Conservation (phyloP, 2,113 vertebrate genomes). For the Tapirus terrestris region DNA sequence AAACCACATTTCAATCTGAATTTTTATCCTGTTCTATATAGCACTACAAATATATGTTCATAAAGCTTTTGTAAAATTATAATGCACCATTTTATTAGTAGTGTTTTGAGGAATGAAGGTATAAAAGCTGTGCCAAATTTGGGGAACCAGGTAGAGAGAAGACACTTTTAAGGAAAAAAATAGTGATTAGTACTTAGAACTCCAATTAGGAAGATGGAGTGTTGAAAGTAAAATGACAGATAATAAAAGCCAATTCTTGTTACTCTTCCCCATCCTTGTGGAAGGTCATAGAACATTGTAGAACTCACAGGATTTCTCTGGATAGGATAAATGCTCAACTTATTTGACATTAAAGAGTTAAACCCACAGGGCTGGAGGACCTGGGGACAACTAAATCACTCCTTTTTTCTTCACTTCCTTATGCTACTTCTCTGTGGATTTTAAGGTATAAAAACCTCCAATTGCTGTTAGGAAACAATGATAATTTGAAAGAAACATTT, state of each 20-base stretch:
- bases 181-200: background rate
- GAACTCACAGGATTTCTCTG: background rate
- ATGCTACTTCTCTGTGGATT: no score
- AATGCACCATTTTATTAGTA: background rate
- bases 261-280: background rate
- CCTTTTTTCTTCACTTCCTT: no score
- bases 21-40: background rate
- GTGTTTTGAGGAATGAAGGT: background rate
- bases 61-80: background rate
- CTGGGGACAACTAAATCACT: no score
- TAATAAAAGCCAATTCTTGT: background rate
- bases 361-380: no score
- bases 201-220: background rate
- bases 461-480: background rate
- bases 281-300: background rate
- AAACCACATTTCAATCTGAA: background rate
- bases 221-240: background rate
- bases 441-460: background rate
- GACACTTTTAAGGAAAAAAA: background rate
- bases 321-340: background rate
- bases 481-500: background rate
- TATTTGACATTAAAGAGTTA: background rate
- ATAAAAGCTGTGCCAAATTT: background rate
- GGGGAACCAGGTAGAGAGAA: background rate
- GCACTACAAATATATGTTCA: background rate